These are phyloP conservation scores for Bruchidius siliquastri DNA, from an alignment of 2,888 invertebrate genomes.

Conservation along the genomic window DNA sequence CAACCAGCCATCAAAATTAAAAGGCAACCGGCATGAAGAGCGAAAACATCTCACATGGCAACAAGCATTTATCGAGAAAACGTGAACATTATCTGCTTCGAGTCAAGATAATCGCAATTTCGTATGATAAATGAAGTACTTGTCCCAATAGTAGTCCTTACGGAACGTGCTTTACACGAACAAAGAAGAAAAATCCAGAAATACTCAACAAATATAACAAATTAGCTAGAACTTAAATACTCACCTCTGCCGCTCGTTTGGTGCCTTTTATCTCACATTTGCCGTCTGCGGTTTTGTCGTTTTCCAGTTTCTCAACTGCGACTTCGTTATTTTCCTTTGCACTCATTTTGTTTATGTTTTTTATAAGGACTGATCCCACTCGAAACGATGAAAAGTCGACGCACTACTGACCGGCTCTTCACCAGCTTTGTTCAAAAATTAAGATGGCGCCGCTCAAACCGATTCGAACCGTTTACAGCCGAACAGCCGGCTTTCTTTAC, in stretches of 20 bases:
- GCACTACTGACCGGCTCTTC: conserved; percentile 66
- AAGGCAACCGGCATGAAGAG: conserved; percentile 21
- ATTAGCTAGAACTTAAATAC: conserved; percentile 34
- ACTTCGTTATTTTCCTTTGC: conserved; percentile 83
- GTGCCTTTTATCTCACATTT: conserved; percentile 83
- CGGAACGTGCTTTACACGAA: neutral
- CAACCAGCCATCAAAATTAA: conserved; percentile 6
- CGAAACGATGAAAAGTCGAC: conserved; percentile 55
- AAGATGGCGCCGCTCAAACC: conserved; percentile 73
- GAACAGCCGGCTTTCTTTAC: conserved; percentile 39
- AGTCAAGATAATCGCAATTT: neutral
- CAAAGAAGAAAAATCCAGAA: neutral
- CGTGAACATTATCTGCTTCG: conserved; percentile 15
- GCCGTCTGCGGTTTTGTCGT: conserved; percentile 70
- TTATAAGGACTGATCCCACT: conserved; percentile 22
- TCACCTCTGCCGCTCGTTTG: conserved; percentile 84
- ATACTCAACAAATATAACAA: neutral
- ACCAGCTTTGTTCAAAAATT: conserved; percentile 74
- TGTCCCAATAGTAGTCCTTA: neutral
- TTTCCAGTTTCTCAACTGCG: conserved; percentile 77
- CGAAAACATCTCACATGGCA: conserved; percentile 35
- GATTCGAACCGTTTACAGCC: conserved; percentile 48
- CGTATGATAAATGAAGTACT: neutral
- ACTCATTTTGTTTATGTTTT: conserved; percentile 62
- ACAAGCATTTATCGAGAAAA: conserved; percentile 29